Evolutionary conservation across 2,888 invertebrate genomes (phyloP), one percentile per base, ranked within the genome.

Genomic region (Augiades crinisus): DNA sequence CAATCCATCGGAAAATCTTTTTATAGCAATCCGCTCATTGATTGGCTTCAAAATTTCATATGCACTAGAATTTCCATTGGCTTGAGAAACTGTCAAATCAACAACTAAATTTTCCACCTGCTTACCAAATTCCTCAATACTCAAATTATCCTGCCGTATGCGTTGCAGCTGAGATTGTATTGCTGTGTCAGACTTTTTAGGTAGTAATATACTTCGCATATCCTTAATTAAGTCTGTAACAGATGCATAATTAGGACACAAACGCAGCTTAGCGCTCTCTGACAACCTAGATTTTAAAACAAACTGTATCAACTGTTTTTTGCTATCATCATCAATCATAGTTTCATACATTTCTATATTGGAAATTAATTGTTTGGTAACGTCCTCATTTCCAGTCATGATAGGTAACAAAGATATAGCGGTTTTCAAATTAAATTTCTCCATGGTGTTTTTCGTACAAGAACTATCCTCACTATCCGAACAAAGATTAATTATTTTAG

Each of bases 401-500:
- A 47, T 12, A 7, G 58, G 54, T 21, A 56, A 27, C 10, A 58
- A 27, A 8, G 30, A 14, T 30, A 53, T 27, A 2, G 58, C 56
- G 1, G 45, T 53, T 54, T 58, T 58, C 37, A 58, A 53, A 5
- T 54, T 41, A 17, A 58, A 58, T n/a, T 47, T 45, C 7, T 12
- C 19, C 43, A 36, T 43, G n/a, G n/a, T n/a, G n/a, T n/a, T n/a
- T n/a, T n/a, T n/a, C n/a, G n/a, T n/a, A n/a, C n/a, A n/a, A n/a
- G n/a, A n/a, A n/a, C n/a, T n/a, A n/a, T n/a, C n/a, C n/a, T n/a
- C n/a, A n/a, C n/a, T n/a, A n/a, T n/a, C n/a, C n/a, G n/a, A n/a
- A n/a, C n/a, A n/a, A n/a, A n/a, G n/a, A n/a, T n/a, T n/a, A n/a
- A n/a, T n/a, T n/a, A n/a, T n/a, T n/a, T n/a, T n/a, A n/a, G n/a